Evolutionary conservation across 2,888 invertebrate genomes (phyloP).

Genomic region (Cheilosia scutellata): DNA sequence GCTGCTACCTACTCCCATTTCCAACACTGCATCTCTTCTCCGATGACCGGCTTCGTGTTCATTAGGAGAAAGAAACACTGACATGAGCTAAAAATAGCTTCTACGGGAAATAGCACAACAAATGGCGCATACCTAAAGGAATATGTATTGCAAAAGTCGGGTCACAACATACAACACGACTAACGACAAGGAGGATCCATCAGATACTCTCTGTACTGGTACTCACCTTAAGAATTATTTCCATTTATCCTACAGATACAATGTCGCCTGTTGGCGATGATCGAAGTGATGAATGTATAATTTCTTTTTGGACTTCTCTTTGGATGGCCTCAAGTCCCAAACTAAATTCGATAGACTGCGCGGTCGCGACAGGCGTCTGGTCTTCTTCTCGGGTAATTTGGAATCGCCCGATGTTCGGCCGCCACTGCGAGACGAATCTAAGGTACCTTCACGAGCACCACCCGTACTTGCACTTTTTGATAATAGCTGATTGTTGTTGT

Average conservation of each 20-base stretch:
- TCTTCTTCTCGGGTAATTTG: constrained; percentile 93
- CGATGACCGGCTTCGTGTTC: constrained; percentile 40
- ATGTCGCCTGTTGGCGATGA: constrained; percentile 84
- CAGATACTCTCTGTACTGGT: not conserved
- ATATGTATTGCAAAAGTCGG: constrained; percentile 4
- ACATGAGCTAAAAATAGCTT: constrained; percentile 53
- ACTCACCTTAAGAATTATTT: constrained; percentile 65
- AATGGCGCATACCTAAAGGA: not conserved
- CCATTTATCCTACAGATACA: constrained; percentile 82
- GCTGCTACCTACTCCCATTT: not conserved
- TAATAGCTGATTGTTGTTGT: constrained; percentile 77
- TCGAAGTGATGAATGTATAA: constrained; percentile 84
- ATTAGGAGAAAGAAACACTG: constrained; percentile 31
- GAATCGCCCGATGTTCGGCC: constrained; percentile 94
- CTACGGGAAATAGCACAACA: constrained; percentile 27
- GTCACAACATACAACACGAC: constrained; percentile 25
- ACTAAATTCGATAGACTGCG: constrained; percentile 94
- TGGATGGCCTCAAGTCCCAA: constrained; percentile 88
- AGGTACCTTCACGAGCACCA: constrained; percentile 89
- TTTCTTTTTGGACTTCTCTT: constrained; percentile 84
- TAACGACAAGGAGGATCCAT: not conserved
- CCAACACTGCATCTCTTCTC: not conserved
- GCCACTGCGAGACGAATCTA: constrained; percentile 95
- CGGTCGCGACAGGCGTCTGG: constrained; percentile 91
- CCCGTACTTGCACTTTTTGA: constrained; percentile 83